These are phyloP conservation scores for Kryptolebias ocellatus DNA, from an alignment of 2,797 vertebrate genomes.

Conservation along the genomic window DNA sequence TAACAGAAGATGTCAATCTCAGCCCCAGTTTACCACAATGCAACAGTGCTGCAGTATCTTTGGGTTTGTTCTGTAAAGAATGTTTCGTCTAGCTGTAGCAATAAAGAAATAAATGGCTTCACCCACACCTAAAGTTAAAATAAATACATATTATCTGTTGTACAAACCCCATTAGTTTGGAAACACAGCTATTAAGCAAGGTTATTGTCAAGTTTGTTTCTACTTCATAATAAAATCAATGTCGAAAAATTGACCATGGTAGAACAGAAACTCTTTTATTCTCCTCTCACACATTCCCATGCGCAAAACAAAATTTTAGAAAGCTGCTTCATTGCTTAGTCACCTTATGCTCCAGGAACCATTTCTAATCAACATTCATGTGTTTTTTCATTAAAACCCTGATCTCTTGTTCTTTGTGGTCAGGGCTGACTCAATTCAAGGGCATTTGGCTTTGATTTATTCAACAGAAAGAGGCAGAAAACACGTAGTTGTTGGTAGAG, in stretches of 20 bases:
- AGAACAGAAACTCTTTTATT: constrained; percentile 54
- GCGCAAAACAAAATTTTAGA: constrained; percentile 54
- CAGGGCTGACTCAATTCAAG: constrained; percentile 19
- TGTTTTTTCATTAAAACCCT: constrained; percentile 18
- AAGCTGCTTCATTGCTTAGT: constrained; percentile 39
- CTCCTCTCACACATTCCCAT: constrained; percentile 44
- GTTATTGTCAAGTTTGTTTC: constrained; percentile 54
- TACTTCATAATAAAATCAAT: constrained; percentile 60
- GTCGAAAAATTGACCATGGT: constrained; percentile 67
- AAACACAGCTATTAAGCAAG: constrained; percentile 52
- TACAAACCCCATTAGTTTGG: constrained; percentile 44
- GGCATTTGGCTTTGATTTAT: constrained; percentile 22
- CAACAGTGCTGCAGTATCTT: constrained; percentile 5
- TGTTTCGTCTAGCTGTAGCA: constrained; percentile 12
- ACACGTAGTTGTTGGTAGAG: constrained; percentile 33
- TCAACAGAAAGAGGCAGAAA: constrained; percentile 20
- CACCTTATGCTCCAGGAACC: constrained; percentile 32
- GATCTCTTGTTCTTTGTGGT: constrained; percentile 35
- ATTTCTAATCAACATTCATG: constrained; percentile 42
- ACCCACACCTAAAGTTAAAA: constrained; percentile 22
- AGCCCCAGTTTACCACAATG: constrained; percentile 28
- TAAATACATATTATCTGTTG: constrained; percentile 21
- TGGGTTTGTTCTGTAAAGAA: constrained; percentile 3
- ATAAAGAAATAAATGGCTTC: constrained; percentile 39
- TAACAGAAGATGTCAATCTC: constrained; percentile 47